Conservation (phyloP, 2,888 invertebrate genomes). For the Idaea dimidiata region DNA sequence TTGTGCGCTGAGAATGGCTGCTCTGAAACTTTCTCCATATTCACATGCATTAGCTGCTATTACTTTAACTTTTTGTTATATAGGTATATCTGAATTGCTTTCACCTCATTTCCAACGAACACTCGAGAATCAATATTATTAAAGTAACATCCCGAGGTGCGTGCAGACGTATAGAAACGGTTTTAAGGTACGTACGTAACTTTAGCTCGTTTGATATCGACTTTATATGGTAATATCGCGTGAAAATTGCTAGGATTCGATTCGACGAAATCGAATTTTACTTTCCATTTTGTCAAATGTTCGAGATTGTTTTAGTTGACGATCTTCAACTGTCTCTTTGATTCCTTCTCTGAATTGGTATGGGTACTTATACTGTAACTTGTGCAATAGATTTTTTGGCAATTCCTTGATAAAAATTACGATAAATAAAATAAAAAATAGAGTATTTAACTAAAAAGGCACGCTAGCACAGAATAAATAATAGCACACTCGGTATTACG, state of each 20-base stretch:
- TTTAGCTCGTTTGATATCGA: slow-evolving; percentile 25
- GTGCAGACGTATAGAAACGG: slow-evolving; percentile 22
- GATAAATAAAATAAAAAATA: no score
- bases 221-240: slow-evolving; percentile 26
- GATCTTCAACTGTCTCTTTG: not conserved
- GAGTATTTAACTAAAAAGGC: no score
- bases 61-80: slow-evolving; percentile 59
- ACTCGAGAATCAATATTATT: slow-evolving; percentile 40
- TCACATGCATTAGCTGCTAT: slow-evolving; percentile 66
- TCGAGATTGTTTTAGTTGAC: slow-evolving; percentile 4
- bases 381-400: not conserved
- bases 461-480: no score
- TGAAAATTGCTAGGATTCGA: slow-evolving; percentile 21
- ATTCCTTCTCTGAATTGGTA: not conserved
- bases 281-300: slow-evolving; percentile 6
- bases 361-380: not conserved
- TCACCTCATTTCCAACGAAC: slow-evolving; percentile 44
- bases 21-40: slow-evolving; percentile 66
- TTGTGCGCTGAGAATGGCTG: slow-evolving; percentile 62
- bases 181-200: slow-evolving; percentile 15
- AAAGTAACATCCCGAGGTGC: slow-evolving; percentile 31
- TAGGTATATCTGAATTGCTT: slow-evolving; percentile 42
- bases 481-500: no score
- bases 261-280: slow-evolving; percentile 23
- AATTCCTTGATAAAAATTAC: not conserved